phyloP scores from a whole-genome alignment of 2,888 invertebrate species.

The Lepidocyrtoides sp. region DNA sequence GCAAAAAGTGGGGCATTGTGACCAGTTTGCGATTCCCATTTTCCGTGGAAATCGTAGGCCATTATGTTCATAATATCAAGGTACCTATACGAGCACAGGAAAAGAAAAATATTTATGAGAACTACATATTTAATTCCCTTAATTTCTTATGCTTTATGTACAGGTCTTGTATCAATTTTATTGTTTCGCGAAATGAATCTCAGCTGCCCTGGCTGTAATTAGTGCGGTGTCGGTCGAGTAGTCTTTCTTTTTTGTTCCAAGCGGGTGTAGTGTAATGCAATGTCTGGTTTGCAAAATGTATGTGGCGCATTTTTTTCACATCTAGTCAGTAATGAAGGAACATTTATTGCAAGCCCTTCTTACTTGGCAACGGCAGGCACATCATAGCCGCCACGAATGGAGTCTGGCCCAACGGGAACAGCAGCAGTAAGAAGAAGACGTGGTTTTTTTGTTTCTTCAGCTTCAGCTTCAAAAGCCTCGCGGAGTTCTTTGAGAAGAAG shows the following conservation, averaged over 20 bases:
- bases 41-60: conserved; percentile 86
- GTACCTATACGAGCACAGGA: conserved; percentile 92
- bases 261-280: background rate
- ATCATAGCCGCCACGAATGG: conserved; percentile 96
- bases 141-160: background rate
- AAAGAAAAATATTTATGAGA: conserved; percentile 42
- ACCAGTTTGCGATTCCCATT: conserved; percentile 86
- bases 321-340: background rate
- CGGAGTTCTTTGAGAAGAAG: conserved; percentile 94
- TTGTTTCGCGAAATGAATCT: conserved; percentile 17
- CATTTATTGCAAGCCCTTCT: conserved; percentile 49
- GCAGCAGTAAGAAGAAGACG: conserved; percentile 95
- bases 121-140: conserved; percentile 31
- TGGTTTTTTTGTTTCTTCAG: conserved; percentile 95
- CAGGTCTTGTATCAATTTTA: background rate
- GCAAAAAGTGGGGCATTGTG: conserved; percentile 91
- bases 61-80: conserved; percentile 96
- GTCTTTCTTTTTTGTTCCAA: background rate
- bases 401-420: conserved; percentile 94
- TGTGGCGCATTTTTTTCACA: background rate
- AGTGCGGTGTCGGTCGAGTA: background rate
- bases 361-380: conserved; percentile 96
- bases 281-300: background rate
- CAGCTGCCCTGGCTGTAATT: background rate
- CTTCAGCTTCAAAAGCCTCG: conserved; percentile 97